Conservation (phyloP, 1,140 invertebrate species). For the Oncopeltus fasciatus region DNA sequence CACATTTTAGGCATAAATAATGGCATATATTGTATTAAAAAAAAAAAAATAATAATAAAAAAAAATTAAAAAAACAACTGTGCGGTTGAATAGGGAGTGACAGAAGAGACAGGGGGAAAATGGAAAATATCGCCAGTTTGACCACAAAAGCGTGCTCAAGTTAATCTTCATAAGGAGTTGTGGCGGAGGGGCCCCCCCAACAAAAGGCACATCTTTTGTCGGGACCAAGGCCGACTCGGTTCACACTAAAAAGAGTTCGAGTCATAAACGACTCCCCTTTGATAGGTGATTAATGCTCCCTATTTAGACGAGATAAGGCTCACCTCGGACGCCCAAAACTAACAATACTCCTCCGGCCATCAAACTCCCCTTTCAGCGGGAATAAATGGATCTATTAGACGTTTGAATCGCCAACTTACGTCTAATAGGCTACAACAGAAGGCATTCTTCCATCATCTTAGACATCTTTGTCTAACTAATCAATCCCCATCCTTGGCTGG, state of each 20-base stretch:
- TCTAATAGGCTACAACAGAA: no score
- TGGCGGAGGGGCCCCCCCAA: neutral
- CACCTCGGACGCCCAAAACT: no score
- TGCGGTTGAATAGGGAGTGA: neutral
- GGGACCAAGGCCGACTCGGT: neutral
- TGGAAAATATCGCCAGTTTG: neutral
- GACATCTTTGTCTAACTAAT: no score
- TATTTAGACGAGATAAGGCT: neutral
- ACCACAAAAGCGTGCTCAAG: neutral
- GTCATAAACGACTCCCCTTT: neutral
- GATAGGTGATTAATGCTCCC: constrained; percentile 2
- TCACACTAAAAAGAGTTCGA: constrained; percentile 1
- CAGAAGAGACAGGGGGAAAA: neutral
- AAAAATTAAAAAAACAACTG: no score
- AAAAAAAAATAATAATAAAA: no score
- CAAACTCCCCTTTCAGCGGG: neutral
- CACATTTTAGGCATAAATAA: no score
- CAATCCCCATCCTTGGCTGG: no score
- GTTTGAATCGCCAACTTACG: neutral
- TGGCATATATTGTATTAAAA: no score
- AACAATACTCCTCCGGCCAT: neutral
- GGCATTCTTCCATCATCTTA: no score
- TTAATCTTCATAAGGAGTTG: constrained; percentile 1
- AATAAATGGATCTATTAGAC: constrained; percentile 3
- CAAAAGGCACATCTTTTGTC: constrained; percentile 1